Evolutionary conservation across 2,113 vertebrate species (phyloP), one percentile per base, ranked within the genome.

Genomic region (Nycticebus coucang): DNA sequence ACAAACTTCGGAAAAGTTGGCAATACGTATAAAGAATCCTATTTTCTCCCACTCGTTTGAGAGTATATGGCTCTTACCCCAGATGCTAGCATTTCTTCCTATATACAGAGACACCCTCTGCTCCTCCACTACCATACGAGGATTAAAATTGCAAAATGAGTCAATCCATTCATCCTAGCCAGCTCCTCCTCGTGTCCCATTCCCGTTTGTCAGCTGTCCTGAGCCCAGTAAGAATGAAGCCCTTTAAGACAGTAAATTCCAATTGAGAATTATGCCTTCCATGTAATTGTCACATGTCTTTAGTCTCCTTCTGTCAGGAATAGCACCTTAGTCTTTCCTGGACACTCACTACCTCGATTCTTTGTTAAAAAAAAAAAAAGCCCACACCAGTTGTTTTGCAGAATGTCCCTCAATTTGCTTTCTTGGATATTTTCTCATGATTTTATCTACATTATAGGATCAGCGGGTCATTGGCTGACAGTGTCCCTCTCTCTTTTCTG

Each of bases 61-160:
- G n/a, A 68, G 37, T 64, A n/a, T 21, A 8, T 35, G 41, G 35
- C 28, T 86, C 2, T 37, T 26, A 7, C 5, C 60, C 22, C 26
- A 57, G 85, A 41, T 18, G 0, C 14, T 15, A 15, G 26, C 30
- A 10, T 14, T 75, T 62, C 55, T 79, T 28, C 8, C 15, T 35
- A 2, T 62, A 21, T 37, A 35, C 64, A 59, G 33, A 45, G 59
- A 18, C 19, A 15, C 0, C 55, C 33, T 79, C 3, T 69, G 1
- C 0, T 13, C 1, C 0, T 13, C 1, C 37, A 15, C 57, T 0
- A 1, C 7, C 14, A 14, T 14, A 0, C 2, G 4, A 72, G 86
- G 72, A n/a, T 82, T n/a, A n/a, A 24, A 74, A 19, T 53, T 87
- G n/a, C 7, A 4, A 15, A 69, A 19, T 30, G 5, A 83, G 12